Conservation (phyloP, 2,888 invertebrate genomes). For the Nymphalis urticae region DNA sequence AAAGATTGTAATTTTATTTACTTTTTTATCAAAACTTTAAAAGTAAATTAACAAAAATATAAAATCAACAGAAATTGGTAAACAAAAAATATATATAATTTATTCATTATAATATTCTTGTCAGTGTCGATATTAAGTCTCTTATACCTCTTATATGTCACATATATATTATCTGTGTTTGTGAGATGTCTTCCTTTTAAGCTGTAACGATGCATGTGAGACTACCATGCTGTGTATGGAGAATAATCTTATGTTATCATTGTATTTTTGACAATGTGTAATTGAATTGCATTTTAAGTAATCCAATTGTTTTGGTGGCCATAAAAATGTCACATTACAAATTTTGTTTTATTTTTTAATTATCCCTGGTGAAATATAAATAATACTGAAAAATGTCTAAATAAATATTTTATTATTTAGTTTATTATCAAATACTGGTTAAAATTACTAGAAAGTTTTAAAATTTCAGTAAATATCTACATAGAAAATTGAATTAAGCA, state of each 20-base stretch:
- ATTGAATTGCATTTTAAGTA: slow-evolving; percentile 17
- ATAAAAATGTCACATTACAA: slow-evolving; percentile 17
- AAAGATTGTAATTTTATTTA: no score
- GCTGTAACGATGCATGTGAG: background rate
- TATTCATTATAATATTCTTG: background rate
- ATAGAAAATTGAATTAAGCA: background rate
- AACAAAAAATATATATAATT: background rate
- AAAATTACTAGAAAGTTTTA: background rate
- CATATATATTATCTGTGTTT: background rate
- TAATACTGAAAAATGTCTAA: no score
- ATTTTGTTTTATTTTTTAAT: background rate
- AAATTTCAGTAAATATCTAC: background rate
- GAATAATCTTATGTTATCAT: background rate
- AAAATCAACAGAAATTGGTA: background rate
- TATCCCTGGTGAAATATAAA: background rate
- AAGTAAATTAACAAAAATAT: no score
- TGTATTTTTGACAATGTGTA: slow-evolving; percentile 9
- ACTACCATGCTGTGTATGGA: background rate
- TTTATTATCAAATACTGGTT: no score
- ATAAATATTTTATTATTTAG: background rate
- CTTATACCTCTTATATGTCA: background rate
- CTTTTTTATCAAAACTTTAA: no score
- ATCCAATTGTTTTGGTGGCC: slow-evolving; percentile 9
- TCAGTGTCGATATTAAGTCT: background rate
- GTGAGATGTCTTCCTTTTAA: background rate